Conservation (phyloP, 2,797 vertebrate species). For the Oreochromis grahami region DNA sequence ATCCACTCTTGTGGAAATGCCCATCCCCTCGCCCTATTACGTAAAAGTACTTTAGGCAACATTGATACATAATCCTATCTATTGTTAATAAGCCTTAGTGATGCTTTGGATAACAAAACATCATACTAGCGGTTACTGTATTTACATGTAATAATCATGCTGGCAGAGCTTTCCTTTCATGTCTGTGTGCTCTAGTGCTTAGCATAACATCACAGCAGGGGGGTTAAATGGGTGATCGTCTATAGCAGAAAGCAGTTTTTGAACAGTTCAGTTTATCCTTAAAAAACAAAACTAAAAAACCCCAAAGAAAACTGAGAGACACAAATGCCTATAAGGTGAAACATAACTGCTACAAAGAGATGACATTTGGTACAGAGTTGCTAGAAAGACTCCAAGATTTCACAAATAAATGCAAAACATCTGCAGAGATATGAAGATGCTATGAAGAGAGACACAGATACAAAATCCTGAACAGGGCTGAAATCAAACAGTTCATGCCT, state of each 20-base stretch:
- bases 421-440: neutral
- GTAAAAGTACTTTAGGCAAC: constrained; percentile 34
- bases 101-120: neutral
- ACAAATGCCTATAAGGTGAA: neutral
- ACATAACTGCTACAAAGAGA: neutral
- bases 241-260: neutral
- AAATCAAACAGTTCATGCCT: neutral
- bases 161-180: neutral
- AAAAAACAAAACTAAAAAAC: neutral
- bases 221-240: neutral
- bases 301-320: neutral
- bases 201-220: neutral
- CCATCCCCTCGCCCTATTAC: constrained; percentile 35
- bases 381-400: neutral
- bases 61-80: constrained; percentile 18
- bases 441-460: neutral
- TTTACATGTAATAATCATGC: neutral
- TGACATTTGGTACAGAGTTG: neutral
- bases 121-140: neutral
- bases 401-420: neutral
- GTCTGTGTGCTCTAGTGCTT: neutral
- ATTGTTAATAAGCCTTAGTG: constrained; percentile 6
- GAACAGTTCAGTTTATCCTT: neutral
- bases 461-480: neutral
- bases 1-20: constrained; percentile 18